phyloP scores from a whole-genome alignment of 2,113 vertebrate species.

The Fregata magnificens region DNA sequence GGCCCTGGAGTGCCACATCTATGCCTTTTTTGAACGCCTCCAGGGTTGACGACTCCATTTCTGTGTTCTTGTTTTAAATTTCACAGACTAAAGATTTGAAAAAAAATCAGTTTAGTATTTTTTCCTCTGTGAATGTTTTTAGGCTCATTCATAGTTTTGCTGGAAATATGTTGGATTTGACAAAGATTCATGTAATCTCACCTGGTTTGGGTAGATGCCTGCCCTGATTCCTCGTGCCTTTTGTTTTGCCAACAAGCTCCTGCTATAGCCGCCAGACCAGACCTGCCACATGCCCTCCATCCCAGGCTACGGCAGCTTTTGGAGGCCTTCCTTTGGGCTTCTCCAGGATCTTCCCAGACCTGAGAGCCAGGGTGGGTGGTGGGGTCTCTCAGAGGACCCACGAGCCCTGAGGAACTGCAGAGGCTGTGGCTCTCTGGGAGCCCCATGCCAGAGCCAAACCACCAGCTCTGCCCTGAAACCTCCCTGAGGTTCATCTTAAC shows the following conservation, averaged over 20 bases:
- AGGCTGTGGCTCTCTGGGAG: neutral
- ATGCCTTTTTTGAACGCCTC: no score
- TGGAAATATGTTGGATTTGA: neutral
- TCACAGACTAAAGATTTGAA: neutral
- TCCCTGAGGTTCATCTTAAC: neutral
- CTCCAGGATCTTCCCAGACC: neutral
- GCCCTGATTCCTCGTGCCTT: neutral
- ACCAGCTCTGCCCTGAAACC: neutral
- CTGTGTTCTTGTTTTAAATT: neutral
- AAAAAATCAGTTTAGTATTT: neutral
- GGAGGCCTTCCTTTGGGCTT: neutral
- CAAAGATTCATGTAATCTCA: neutral
- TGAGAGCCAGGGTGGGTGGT: neutral
- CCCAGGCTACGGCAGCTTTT: neutral
- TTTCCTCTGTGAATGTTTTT: neutral
- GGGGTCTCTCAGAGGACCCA: neutral
- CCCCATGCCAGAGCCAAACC: neutral
- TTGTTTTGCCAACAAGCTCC: neutral
- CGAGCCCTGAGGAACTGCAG: neutral
- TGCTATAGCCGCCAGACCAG: no score
- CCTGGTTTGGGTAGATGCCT: neutral
- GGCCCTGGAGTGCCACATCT: no score
- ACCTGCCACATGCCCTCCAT: rapidly evolving
- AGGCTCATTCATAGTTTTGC: neutral
- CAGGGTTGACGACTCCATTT: no score